Percentiles rank a stretch among this genome's conserved stretches.
phyloP scores from a whole-genome alignment of 2,113 vertebrate species.

The Tyto alba region DNA sequence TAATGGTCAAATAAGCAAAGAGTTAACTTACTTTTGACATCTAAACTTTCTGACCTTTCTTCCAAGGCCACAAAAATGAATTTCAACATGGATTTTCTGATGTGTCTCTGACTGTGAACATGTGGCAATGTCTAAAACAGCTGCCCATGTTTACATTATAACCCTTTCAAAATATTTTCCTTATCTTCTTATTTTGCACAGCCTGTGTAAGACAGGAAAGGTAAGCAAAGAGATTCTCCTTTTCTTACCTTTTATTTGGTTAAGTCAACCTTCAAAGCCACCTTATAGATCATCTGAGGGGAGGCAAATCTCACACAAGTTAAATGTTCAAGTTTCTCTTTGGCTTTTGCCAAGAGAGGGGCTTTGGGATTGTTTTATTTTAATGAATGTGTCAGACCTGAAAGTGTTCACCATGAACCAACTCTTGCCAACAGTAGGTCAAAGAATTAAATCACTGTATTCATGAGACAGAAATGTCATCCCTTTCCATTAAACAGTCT shows the following conservation, averaged over 20 bases:
- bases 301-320: not conserved
- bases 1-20: slow-evolving; percentile 66
- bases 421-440: slow-evolving; percentile 44
- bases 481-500: slow-evolving; percentile 18
- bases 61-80: slow-evolving; percentile 27
- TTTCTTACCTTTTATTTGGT: not conserved
- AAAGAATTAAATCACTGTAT: slow-evolving; percentile 61
- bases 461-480: slow-evolving; percentile 59
- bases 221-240: slow-evolving; percentile 14
- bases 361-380: not conserved
- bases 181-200: not conserved
- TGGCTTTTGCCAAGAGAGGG: not conserved
- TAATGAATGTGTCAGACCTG: slow-evolving; percentile 21
- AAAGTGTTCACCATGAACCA: slow-evolving; percentile 38
- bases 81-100: slow-evolving; percentile 34
- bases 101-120: slow-evolving; percentile 15
- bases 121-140: slow-evolving; percentile 57
- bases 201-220: not conserved
- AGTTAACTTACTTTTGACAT: slow-evolving; percentile 71
- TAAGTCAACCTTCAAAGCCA: slow-evolving; percentile 17
- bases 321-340: slow-evolving; percentile 18
- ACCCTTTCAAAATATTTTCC: slow-evolving; percentile 50
- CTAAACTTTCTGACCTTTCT: slow-evolving; percentile 56
- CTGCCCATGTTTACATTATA: slow-evolving; percentile 56
- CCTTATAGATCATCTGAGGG: slow-evolving; percentile 2